Evolutionary conservation across 2,113 vertebrate genomes (phyloP), one percentile per base, ranked within the genome.

Genomic region (Oncorhynchus clarkii): DNA sequence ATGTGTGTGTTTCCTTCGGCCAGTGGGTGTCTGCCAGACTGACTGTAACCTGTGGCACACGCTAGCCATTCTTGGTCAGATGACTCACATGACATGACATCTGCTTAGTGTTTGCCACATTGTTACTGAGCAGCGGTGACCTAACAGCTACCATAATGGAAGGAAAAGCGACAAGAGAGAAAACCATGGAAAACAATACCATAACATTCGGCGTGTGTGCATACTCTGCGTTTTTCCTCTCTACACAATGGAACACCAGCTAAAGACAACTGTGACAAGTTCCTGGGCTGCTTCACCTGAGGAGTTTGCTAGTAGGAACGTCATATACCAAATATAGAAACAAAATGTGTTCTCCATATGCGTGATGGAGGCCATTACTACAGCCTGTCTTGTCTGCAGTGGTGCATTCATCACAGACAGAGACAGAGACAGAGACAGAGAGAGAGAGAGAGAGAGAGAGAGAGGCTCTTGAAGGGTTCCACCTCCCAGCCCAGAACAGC

Each of bases 371-470:
- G 20, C 4, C 8, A 24, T 22, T 62, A n/a, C n/a, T 62, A 22
- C 3, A 62, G 20, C 18, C 8, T 24, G 9, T 62, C 16, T 9
- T 8, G n/a, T 16, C 59, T 62, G 59, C 51, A 54, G n/a, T 62
- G n/a, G 59, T 13, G n/a, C 59, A 62, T 62, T 24, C 59, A 62
- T 67, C 24, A 51, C 39, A 54, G 31, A 34, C 31, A 34, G 31
- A 85, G 87, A 91, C 91, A 91, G 4, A 29, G 29, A 29, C 0
- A 54, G 66, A 22, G 31, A 54, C 13, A 54, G 14, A 84, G 87
- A 90, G 89, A 31, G 5, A 7, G 6, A 34, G 6, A 88, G 88
- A 90, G 57, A 34, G 6, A 18, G 54, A 20, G 16, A 20, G 9
- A 6, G 18, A 57, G 54, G 4, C 14, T 62, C 59, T 62, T 22